Conservation (phyloP, 1,140 invertebrate species). For the Melanaphis sacchari region DNA sequence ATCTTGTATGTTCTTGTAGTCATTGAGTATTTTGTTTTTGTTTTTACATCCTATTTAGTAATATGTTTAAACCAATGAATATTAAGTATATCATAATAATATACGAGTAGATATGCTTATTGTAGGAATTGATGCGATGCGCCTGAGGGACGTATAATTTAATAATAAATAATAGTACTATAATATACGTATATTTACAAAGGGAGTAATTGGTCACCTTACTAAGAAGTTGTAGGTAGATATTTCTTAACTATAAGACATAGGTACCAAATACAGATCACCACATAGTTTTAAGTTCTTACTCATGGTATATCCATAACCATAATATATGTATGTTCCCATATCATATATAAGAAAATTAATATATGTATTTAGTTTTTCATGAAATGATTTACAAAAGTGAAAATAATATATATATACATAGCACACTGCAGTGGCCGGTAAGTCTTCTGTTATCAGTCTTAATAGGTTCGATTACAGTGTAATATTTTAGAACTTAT, state of each 20-base stretch:
- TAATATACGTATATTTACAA: background rate
- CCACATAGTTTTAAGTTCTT: background rate
- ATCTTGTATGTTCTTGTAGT: too few species aligned
- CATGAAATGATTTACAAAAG: background rate
- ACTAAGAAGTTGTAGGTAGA: background rate
- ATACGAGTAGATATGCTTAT: background rate
- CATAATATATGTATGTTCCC: background rate
- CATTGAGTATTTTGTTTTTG: background rate
- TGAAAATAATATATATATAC: background rate
- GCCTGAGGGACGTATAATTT: background rate
- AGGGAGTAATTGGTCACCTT: background rate
- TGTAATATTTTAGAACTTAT: background rate
- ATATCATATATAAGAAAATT: background rate
- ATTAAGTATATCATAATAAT: too few species aligned
- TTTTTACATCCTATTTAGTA: background rate
- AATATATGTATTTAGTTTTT: background rate
- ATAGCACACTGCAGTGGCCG: background rate
- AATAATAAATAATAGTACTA: background rate
- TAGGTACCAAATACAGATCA: too few species aligned
- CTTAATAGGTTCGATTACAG: background rate
- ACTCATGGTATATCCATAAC: background rate
- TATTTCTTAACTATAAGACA: background rate
- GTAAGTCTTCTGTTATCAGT: background rate
- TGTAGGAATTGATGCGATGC: background rate
- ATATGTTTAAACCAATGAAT: too few species aligned